Evolutionary conservation across 2,797 vertebrate species (phyloP).

Genomic region (Gambusia yucatana): DNA sequence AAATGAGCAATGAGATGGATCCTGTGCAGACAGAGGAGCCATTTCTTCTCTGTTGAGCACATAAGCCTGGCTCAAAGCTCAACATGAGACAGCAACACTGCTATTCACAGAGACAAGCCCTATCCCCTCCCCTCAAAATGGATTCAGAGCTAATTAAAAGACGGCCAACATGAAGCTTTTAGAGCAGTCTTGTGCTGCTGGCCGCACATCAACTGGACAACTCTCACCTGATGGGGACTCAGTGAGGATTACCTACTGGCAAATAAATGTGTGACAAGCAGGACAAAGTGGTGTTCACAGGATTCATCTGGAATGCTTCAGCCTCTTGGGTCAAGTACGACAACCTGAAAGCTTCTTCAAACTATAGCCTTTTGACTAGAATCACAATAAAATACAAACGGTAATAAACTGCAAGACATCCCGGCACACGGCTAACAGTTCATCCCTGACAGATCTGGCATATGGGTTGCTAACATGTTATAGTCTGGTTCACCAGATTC

Average conservation of each 20-base stretch:
- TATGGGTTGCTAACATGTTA: conserved; percentile 52
- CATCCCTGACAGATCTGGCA: conserved; percentile 43
- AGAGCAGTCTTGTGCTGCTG: conserved; percentile 38
- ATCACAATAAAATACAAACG: neutral
- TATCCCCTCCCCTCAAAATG: neutral
- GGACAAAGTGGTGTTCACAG: conserved; percentile 14
- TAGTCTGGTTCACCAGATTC: conserved; percentile 59
- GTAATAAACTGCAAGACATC: neutral
- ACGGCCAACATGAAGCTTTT: conserved; percentile 25
- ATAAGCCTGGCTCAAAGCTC: conserved; percentile 60
- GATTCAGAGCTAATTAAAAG: conserved; percentile 37
- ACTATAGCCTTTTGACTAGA: neutral
- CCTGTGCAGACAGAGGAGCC: conserved; percentile 61
- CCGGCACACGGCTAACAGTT: conserved; percentile 24
- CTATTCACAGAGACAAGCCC: conserved; percentile 30
- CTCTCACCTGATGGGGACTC: conserved; percentile 23
- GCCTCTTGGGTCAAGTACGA: neutral
- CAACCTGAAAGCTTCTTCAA: neutral
- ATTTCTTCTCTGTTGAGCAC: conserved; percentile 66
- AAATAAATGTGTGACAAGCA: conserved; percentile 10
- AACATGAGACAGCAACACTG: conserved; percentile 54
- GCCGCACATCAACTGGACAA: conserved; percentile 38
- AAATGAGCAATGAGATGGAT: conserved; percentile 69
- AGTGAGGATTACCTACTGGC: conserved; percentile 30
- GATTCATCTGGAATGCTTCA: conserved; percentile 24